phyloP scores from a whole-genome alignment of 92 coral and sea anemone species.

The Zoanthus gigantus region DNA sequence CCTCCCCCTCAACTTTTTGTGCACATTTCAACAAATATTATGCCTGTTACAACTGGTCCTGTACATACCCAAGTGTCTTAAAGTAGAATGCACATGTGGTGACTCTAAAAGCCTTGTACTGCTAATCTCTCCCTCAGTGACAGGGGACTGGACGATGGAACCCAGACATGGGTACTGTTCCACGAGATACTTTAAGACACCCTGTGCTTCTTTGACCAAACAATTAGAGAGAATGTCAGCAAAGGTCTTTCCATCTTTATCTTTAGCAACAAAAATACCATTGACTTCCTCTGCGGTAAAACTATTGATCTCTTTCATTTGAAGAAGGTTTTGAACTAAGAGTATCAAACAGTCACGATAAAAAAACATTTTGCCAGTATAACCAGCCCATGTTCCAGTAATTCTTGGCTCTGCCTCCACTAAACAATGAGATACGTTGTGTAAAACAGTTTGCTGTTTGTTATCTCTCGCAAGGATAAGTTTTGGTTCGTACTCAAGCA shows the following conservation, averaged over 20 bases:
- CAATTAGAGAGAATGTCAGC: no score
- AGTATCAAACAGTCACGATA: constrained; percentile 20
- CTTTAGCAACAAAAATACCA: not conserved
- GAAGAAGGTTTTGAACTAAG: not conserved
- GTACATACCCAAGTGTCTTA: no score
- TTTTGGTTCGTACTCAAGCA: constrained; percentile 18
- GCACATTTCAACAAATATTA: no score
- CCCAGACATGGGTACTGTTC: no score
- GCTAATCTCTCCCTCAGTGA: no score
- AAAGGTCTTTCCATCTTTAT: constrained; percentile 24
- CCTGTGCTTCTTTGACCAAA: no score
- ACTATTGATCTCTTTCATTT: not conserved
- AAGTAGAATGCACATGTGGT: no score
- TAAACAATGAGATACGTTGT: not conserved
- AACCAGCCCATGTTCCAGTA: constrained; percentile 19
- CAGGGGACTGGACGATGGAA: no score
- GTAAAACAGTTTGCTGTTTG: constrained; percentile 13
- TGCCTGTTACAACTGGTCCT: no score
- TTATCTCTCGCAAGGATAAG: constrained; percentile 4
- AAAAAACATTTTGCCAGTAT: not conserved
- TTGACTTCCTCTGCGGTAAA: constrained; percentile 13
- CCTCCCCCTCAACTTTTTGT: no score
- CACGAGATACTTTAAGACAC: no score
- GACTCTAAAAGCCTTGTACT: no score
- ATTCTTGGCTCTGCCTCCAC: constrained; percentile 8